Conservation (phyloP, 2,113 vertebrate genomes). For the Montifringilla adamsi region DNA sequence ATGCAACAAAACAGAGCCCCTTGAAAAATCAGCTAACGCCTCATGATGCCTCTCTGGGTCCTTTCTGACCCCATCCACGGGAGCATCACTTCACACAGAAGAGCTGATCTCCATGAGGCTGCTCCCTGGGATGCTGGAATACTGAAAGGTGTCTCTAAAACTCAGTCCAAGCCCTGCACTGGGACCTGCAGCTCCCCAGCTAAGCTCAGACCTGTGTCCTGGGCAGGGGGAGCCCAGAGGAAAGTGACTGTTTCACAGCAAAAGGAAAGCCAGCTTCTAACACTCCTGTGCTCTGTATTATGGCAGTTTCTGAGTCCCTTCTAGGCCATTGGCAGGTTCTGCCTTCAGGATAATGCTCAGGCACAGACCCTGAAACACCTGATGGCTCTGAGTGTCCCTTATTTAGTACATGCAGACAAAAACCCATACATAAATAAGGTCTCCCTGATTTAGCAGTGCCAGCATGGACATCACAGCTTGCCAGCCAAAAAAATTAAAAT, state of each 20-base stretch:
- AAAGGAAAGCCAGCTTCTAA: background rate
- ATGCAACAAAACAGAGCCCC: constrained; percentile 23
- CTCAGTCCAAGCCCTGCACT: background rate
- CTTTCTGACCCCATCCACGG: background rate
- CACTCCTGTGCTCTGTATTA: background rate
- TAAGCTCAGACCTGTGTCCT: background rate
- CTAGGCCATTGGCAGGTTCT: background rate
- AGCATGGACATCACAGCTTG: background rate
- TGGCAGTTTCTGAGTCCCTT: background rate
- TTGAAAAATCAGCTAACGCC: constrained; percentile 33
- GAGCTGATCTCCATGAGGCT: background rate
- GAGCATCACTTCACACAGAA: background rate
- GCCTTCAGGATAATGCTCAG: background rate
- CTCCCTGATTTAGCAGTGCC: background rate
- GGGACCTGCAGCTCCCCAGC: background rate
- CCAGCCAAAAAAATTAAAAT: background rate
- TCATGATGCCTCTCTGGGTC: background rate
- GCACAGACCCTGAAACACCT: background rate
- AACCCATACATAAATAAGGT: background rate
- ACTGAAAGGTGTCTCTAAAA: background rate
- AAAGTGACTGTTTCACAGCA: accelerated
- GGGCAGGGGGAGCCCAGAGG: background rate
- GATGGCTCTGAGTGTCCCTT: background rate
- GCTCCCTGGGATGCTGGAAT: background rate
- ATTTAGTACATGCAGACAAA: background rate